Conservation (phyloP, 2,888 invertebrate species). For the Seira ritae region DNA sequence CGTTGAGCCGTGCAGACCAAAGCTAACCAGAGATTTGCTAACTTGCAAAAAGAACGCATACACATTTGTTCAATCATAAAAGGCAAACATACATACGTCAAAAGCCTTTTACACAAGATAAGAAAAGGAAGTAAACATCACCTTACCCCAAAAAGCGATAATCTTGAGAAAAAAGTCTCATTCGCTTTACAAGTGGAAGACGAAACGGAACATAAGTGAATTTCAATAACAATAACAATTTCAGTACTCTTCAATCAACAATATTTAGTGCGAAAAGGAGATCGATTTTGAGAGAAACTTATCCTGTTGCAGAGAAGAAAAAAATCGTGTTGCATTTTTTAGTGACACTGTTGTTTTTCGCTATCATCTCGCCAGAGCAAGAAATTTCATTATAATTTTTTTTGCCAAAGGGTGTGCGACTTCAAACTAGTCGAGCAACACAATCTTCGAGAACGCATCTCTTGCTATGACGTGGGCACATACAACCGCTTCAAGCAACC, state of each 20-base stretch:
- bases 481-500: constrained; percentile 42
- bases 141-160: constrained; percentile 36
- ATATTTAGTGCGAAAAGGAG: neutral
- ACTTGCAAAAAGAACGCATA: constrained; percentile 9
- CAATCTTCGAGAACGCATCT: constrained; percentile 2
- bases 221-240: neutral
- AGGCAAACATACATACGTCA: constrained; percentile 25
- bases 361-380: constrained; percentile 12
- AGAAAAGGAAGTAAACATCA: constrained; percentile 25
- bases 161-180: neutral
- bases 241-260: neutral
- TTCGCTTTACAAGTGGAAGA: neutral
- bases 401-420: constrained; percentile 42
- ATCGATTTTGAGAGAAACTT: neutral
- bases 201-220: neutral
- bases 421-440: constrained; percentile 4
- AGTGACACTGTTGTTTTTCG: constrained; percentile 18
- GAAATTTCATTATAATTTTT: constrained; percentile 7
- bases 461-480: constrained; percentile 40
- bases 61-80: constrained; percentile 26
- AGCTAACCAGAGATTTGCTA: constrained; percentile 19
- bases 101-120: neutral
- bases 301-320: constrained; percentile 31
- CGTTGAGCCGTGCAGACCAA: constrained; percentile 58
- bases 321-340: constrained; percentile 22